Evolutionary conservation across 1,140 invertebrate genomes (phyloP).

Genomic region (Cataglyphis hispanica): DNA sequence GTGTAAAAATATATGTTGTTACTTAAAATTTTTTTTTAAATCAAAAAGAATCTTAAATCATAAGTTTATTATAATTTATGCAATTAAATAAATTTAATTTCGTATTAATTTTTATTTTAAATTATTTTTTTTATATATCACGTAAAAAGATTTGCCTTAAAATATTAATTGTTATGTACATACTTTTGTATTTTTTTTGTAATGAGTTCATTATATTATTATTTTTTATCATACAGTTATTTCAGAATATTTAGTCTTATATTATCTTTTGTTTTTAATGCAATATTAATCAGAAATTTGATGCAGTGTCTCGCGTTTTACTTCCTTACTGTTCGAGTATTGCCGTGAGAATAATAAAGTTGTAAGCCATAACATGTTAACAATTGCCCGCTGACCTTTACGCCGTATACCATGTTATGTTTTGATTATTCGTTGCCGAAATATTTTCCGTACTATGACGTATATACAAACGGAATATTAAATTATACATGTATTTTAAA

Average conservation of each 20-base stretch:
- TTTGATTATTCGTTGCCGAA: too few species aligned
- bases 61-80: not conserved
- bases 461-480: too few species aligned
- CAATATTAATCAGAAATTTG: too few species aligned
- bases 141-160: not conserved
- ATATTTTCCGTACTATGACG: too few species aligned
- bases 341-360: too few species aligned
- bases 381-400: too few species aligned
- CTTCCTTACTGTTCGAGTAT: too few species aligned
- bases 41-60: not conserved
- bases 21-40: not conserved
- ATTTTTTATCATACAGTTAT: not conserved
- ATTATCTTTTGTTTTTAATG: slow-evolving; percentile 7
- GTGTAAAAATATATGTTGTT: not conserved
- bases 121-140: not conserved
- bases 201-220: slow-evolving; percentile 7
- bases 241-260: not conserved
- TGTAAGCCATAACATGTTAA: too few species aligned
- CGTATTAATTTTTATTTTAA: not conserved
- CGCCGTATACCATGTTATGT: too few species aligned
- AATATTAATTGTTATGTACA: not conserved
- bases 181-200: not conserved
- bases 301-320: too few species aligned
- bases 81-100: not conserved
- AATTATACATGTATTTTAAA: too few species aligned